These are phyloP conservation scores for Benitochromis conjunctus DNA, from an alignment of 2,113 vertebrate genomes.

Conservation along the genomic window DNA sequence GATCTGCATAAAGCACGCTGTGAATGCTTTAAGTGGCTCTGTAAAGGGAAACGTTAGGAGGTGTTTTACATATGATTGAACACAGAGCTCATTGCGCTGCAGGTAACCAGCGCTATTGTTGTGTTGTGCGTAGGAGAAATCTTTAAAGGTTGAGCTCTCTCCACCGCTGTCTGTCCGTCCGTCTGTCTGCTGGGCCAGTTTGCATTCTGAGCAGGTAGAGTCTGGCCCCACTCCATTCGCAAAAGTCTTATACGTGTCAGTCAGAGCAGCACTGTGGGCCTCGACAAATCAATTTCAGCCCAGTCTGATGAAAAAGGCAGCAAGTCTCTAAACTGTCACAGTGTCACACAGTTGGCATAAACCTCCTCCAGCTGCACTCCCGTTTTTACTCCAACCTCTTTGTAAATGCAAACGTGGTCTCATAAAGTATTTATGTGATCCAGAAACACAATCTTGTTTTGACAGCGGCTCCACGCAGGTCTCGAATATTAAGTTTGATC, in stretches of 20 bases:
- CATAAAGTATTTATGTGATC: conserved; percentile 38
- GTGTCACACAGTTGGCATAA: background rate
- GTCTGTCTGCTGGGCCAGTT: background rate
- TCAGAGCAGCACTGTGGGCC: conserved; percentile 30
- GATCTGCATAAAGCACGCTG: background rate
- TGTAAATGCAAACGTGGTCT: conserved; percentile 28
- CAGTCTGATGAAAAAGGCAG: conserved; percentile 42
- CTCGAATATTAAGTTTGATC: conserved; percentile 9
- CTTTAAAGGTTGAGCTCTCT: background rate
- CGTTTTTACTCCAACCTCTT: background rate
- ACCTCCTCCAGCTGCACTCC: background rate
- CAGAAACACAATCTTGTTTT: conserved; percentile 7
- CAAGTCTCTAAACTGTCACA: conserved; percentile 23
- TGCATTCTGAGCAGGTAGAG: conserved; percentile 41
- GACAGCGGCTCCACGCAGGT: background rate
- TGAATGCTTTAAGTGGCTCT: background rate
- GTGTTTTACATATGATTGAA: background rate
- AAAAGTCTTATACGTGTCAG: conserved; percentile 2
- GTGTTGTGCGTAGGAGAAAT: background rate
- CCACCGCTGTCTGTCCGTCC: background rate
- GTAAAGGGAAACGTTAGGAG: background rate
- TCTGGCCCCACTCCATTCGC: conserved; percentile 6
- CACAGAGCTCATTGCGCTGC: background rate
- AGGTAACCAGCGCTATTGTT: background rate
- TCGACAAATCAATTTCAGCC: conserved; percentile 53